phyloP scores from a whole-genome alignment of 2,888 invertebrate genomes.

The Stenurella melanura region DNA sequence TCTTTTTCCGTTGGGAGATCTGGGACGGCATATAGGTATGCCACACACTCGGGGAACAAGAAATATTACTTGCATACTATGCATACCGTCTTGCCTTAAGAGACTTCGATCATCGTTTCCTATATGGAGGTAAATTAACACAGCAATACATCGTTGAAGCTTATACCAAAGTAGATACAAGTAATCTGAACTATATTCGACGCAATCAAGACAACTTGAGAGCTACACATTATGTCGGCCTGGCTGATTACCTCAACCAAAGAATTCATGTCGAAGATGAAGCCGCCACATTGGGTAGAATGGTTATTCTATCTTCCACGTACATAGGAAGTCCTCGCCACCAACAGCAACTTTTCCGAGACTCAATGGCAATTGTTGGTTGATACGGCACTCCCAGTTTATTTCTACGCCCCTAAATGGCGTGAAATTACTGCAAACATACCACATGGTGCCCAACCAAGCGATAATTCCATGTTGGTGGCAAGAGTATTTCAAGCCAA shows the following conservation, averaged over 20 bases:
- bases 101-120: constrained; percentile 32
- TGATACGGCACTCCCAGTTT: constrained; percentile 40
- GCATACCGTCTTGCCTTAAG: constrained; percentile 32
- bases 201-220: constrained; percentile 26
- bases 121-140: constrained; percentile 40
- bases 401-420: constrained; percentile 47
- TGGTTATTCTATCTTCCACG: constrained; percentile 24
- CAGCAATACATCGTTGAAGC: constrained; percentile 47
- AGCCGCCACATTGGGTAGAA: constrained; percentile 21
- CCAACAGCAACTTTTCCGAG: constrained; percentile 19
- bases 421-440: constrained; percentile 3
- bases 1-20: not conserved
- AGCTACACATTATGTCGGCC: not conserved
- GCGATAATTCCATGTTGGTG: constrained; percentile 25
- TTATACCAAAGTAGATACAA: constrained; percentile 15
- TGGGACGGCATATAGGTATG: not conserved
- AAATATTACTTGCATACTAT: constrained; percentile 35
- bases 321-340: constrained; percentile 15
- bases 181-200: constrained; percentile 14
- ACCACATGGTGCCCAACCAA: not conserved
- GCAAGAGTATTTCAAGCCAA: constrained; percentile 23
- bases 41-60: not conserved
- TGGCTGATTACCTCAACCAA: not conserved
- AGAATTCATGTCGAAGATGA: constrained; percentile 8
- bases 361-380: constrained; percentile 29